phyloP scores from a whole-genome alignment of 1,140 invertebrate genomes.

The Limonius californicus region DNA sequence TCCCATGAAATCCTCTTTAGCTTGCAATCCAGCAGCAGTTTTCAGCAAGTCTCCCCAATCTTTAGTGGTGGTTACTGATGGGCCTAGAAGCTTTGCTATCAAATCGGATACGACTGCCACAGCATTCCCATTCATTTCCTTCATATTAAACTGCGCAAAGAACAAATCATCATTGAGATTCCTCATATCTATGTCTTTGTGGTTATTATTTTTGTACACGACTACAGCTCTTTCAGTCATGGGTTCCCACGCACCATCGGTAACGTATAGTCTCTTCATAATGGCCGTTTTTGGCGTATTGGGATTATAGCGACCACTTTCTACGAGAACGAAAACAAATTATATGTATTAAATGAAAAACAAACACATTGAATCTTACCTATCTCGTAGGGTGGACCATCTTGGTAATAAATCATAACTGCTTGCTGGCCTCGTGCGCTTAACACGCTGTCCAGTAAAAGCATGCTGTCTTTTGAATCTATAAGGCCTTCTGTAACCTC shows the following conservation, averaged over 20 bases:
- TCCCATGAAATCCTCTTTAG: conserved; percentile 54
- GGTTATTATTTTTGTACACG: conserved; percentile 51
- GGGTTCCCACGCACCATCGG: conserved; percentile 48
- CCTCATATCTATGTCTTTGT: conserved; percentile 50
- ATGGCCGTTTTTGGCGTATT: conserved; percentile 40
- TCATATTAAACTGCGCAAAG: conserved; percentile 46
- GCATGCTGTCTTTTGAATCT: conserved; percentile 58
- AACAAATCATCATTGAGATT: conserved; percentile 51
- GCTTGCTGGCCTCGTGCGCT: conserved; percentile 48
- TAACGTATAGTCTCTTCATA: conserved; percentile 51
- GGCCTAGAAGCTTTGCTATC: not conserved
- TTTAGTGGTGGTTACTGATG: conserved; percentile 36
- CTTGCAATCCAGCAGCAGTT: conserved; percentile 45
- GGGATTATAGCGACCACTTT: conserved; percentile 52
- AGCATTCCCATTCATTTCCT: conserved; percentile 45
- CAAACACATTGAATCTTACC: conserved; percentile 47
- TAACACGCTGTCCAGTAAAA: conserved; percentile 55
- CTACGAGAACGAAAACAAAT: conserved; percentile 32
- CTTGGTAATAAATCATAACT: conserved; percentile 54
- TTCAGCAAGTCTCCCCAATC: conserved; percentile 56
- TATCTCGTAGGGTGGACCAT: conserved; percentile 47
- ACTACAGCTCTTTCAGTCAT: conserved; percentile 54
- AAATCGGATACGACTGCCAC: conserved; percentile 23
- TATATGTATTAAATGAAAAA: conserved; percentile 18
- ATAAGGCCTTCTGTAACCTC: conserved; percentile 61